Percentiles rank a stretch among this genome's conserved stretches.
Conservation (phyloP, 2,797 vertebrate genomes). For the Syndactyla subalaris region DNA sequence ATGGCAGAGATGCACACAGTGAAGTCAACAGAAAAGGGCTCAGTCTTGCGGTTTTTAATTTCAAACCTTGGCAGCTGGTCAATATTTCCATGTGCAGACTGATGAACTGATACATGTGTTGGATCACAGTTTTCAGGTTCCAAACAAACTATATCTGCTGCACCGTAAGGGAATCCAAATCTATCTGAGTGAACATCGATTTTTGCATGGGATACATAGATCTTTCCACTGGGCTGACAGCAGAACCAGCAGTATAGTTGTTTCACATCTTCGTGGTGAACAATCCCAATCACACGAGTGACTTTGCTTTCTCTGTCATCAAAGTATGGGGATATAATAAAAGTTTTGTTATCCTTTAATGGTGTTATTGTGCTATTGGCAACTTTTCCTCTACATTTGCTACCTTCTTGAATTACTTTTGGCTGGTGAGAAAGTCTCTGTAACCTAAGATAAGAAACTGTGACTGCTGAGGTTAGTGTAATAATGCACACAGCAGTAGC, state of each 20-base stretch:
- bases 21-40: conserved; percentile 57
- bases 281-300: conserved; percentile 5
- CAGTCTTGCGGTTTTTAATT: conserved; percentile 20
- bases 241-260: conserved; percentile 33
- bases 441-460: conserved; percentile 21
- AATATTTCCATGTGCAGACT: not conserved
- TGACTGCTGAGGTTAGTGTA: conserved; percentile 5
- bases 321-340: conserved; percentile 43
- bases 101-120: not conserved
- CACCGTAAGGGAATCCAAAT: conserved; percentile 29
- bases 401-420: conserved; percentile 23
- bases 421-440: conserved; percentile 23
- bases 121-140: not conserved
- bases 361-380: conserved; percentile 34
- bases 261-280: not conserved
- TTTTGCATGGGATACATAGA: not conserved
- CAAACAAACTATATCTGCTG: conserved; percentile 3
- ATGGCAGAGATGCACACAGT: conserved; percentile 78
- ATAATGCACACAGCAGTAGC: conserved; percentile 17
- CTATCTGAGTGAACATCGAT: conserved; percentile 17
- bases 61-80: not conserved
- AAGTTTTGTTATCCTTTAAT: conserved; percentile 40
- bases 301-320: conserved; percentile 13
- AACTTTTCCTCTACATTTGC: not conserved
- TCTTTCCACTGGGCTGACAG: not conserved